Base-by-base conservation (phyloP, 2,797 vertebrate species). In the Sebastes steindachneri region DNA sequence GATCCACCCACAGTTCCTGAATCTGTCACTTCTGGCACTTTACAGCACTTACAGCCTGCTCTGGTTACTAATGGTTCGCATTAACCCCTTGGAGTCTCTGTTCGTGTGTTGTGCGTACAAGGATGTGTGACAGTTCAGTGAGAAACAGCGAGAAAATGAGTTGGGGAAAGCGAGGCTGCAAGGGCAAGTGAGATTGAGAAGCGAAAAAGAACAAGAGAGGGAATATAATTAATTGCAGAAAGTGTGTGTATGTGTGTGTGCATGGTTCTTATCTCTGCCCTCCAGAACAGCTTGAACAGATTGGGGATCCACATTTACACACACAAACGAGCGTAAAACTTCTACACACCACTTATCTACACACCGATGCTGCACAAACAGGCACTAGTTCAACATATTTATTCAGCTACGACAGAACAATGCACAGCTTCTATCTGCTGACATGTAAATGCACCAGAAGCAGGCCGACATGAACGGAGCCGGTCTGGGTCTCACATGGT, bases 41-140 rank as follows among this genome's bases (percentile, higher is more conserved):
- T 58, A 76, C 54, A 86, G 88, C 85, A 82, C 88, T 89, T 83
- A 80, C 21, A 80, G 70, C 73, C 88, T 74, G 78, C 91, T 94
- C 86, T 73, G 79, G 85, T 95, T 95, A 91, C 92, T 92, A 92
- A 94, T 91, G 88, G 83, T 67, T 58, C 51, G 80, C 77, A 83
- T 90, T 89, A 82, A 89, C 85, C 78, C 79, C 79, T 26, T 37
- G 9, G 26, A 69, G 63, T 84, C 29, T 54, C 17, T 53, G 58
- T 60, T 64, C 21, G 41, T 33, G 35, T 67, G 37, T 60, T 53
- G 53, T 68, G 54, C 4, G 41, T 45, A 68, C 19, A 58, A 31
- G 75, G 60, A 31, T 48, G 26, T 64, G 37, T 26, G 62, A 41
- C 59, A 65, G 48, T 76, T 83, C 37, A 75, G 54, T 55, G 14